Evolutionary conservation across 2,113 vertebrate species (phyloP), one percentile per base, ranked within the genome.

Genomic region (Alligator sinensis): DNA sequence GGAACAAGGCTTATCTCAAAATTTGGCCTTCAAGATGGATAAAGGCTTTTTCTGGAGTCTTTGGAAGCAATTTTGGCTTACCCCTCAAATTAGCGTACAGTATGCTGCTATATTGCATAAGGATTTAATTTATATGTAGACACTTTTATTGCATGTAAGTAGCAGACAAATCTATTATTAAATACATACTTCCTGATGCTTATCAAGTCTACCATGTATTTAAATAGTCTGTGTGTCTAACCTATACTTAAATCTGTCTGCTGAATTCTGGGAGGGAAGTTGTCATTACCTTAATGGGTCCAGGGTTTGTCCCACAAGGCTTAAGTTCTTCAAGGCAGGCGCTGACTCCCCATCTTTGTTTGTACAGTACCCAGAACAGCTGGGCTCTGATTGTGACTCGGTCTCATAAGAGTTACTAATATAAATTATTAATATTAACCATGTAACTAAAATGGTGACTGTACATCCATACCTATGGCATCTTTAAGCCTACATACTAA

Each of bases 401-500:
- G 70, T 30, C 30, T 74, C 47, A 38, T 74, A 74, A 47, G 34
- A 74, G 22, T 38, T 38, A 47, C 34, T 47, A 47, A 74, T 74
- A 74, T 47, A 38, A 47, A 74, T 74, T 11, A 24, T 74, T 47
- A 47, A 74, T 47, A 72, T 38, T 34, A 95, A 86, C 8, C 25
- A 61, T 93, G 95, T 93, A 95, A 93, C 96, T 95, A 95, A 97
- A 96, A 91, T 72, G 68, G 30, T 19, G 30, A 24, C 12, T 74
- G 28, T n/a, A 38, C 70, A 25, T 47, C 70, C 70, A 47, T 93
- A 93, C 84, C 75, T 82, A 78, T 80, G 70, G 75, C 80, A 92
- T 88, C 91, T 95, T 95, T 95, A 87, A 89, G 94, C 96, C 86
- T 87, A 57, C 90, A 64, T 84, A 77, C 92, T 95, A 80, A 89